These are phyloP conservation scores for Ameiurus melas DNA, from an alignment of 2,113 vertebrate genomes.

Conservation along the genomic window DNA sequence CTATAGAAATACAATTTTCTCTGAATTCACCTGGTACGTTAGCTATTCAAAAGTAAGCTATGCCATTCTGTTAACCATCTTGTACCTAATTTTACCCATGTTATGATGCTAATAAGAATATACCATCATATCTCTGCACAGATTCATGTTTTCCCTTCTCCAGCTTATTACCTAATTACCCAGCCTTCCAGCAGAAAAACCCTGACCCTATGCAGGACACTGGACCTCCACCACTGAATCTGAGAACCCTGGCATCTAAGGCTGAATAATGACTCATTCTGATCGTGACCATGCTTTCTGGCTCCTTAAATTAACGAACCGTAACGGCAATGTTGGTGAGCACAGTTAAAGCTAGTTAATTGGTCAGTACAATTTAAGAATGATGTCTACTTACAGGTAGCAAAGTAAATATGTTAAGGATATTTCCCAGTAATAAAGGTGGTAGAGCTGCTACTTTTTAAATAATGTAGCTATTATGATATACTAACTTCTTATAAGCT, in stretches of 20 bases:
- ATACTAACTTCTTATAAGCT: too few relatives aligned
- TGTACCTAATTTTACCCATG: not conserved
- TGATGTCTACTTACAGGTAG: not conserved
- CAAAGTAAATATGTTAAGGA: not conserved
- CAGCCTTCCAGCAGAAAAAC: not conserved
- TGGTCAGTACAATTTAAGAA: not conserved
- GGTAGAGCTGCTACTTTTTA: not conserved
- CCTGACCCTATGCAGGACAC: not conserved
- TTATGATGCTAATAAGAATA: not conserved
- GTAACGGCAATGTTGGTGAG: not conserved
- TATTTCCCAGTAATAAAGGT: slow-evolving; percentile 1
- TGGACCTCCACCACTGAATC: not conserved
- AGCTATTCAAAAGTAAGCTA: not conserved
- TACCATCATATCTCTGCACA: not conserved
- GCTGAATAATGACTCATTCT: not conserved
- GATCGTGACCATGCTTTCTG: not conserved
- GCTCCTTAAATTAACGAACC: not conserved
- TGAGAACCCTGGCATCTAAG: not conserved
- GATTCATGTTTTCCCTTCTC: not conserved
- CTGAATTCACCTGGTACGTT: not conserved
- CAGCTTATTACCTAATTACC: too few relatives aligned
- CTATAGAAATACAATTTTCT: not conserved
- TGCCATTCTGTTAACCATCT: not conserved
- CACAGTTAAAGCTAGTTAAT: not conserved
- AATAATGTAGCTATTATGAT: too few relatives aligned